Percentiles rank a stretch among this genome's conserved stretches.
Conservation (phyloP, 2,888 invertebrate species). For the Apotomis turbidana region DNA sequence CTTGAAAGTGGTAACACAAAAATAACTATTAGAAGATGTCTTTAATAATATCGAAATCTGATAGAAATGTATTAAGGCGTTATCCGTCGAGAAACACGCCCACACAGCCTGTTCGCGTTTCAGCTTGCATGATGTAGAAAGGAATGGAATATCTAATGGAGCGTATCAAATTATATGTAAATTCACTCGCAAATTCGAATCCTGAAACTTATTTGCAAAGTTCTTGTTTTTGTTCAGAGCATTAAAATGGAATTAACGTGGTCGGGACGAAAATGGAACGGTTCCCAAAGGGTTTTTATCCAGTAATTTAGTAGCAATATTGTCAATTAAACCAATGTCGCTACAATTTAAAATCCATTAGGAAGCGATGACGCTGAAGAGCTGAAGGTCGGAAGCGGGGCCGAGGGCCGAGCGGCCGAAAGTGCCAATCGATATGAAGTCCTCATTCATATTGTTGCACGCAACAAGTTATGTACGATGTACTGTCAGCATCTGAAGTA, state of each 20-base stretch:
- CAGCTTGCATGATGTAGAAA: constrained; percentile 6
- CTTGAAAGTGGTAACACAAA: constrained; percentile 1
- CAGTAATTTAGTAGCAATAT: constrained; percentile 50
- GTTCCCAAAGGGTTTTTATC: constrained; percentile 44
- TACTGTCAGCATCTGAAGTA: no score
- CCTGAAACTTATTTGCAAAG: constrained; percentile 8
- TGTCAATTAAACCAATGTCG: constrained; percentile 59
- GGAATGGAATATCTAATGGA: constrained; percentile 22
- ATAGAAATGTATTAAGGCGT: constrained; percentile 4
- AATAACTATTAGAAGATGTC: not conserved
- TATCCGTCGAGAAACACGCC: constrained; percentile 5
- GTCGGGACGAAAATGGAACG: constrained; percentile 23
- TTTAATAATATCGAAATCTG: not conserved
- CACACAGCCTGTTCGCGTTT: constrained; percentile 21
- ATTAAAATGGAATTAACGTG: constrained; percentile 17
- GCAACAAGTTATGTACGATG: constrained; percentile 50
- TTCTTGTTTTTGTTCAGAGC: constrained; percentile 2
- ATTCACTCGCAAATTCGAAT: constrained; percentile 25
- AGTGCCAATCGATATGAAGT: constrained; percentile 50
- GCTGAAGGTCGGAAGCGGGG: constrained; percentile 46
- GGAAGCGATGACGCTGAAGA: constrained; percentile 59
- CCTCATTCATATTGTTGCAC: constrained; percentile 53
- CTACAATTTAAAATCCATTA: constrained; percentile 74
- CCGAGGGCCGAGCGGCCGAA: constrained; percentile 44
- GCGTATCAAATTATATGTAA: constrained; percentile 20